Base-by-base conservation (phyloP, 2,888 invertebrate species). In the Leptura quadrifasciata region DNA sequence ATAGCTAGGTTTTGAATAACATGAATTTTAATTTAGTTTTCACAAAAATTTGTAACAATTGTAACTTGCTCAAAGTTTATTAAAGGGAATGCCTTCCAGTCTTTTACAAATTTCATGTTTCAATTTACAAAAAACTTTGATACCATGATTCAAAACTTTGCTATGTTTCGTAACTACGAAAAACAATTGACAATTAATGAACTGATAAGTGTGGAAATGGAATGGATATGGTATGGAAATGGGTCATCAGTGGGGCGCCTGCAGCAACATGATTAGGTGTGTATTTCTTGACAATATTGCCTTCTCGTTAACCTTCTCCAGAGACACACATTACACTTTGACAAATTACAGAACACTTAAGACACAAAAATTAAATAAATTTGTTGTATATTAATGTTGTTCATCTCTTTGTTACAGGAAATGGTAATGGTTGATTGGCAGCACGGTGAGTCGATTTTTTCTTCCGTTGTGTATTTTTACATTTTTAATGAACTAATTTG, bases 401-500 rank as follows among this genome's bases (percentile, higher is more conserved):
- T 2, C 6, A 35, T n/a, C 12, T 39, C n/a, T 63, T 63, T 63
- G 17, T 63, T 63, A 27, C 18, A 63, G 63, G n/a, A 15, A 15
- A 47, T 47, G 27, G 27, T 17, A 60, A 39, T 63, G 35, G 24
- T 63, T 18, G 18, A 17, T 39, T 31, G 39, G 15, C 20, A 63
- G 63, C 63, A 20, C 9, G 63, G 63, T 63, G 35, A 63, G 63
- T 39, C 39, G 9, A n/a, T 63, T 39, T 63, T 63, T 39, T 12
- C n/a, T 63, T 63, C 39, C 12, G 39, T 63, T 63, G 63, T 63
- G 63, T 18, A 39, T 63, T 63, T 63, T 63, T 63, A 63, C 10
- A 18, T 63, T 39, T 39, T n/a, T 63, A 63, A 63, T 21, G 20
- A 20, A 39, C 63, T 39, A 63, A 12, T 63, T 63, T 39, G 18